Conservation (phyloP, 2,113 vertebrate species). For the Gadus macrocephalus region DNA sequence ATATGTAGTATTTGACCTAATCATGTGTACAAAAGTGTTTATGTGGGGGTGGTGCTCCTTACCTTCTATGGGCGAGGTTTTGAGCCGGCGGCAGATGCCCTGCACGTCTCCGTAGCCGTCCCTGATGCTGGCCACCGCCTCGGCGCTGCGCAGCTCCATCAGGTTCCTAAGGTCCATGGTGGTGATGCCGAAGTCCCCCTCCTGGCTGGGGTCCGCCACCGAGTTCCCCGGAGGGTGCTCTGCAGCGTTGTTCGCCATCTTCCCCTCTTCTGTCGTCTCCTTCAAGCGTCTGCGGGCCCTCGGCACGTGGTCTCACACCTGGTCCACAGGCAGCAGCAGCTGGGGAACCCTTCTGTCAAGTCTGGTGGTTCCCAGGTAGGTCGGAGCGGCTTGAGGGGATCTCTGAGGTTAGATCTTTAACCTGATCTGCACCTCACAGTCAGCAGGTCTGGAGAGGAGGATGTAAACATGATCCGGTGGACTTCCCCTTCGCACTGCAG, state of each 20-base stretch:
- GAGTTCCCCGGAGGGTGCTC: conserved; percentile 87
- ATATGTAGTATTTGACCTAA: no score
- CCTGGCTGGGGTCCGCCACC: conserved; percentile 78
- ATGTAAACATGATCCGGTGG: conserved; percentile 61
- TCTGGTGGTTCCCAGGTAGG: conserved; percentile 44
- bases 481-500: conserved; percentile 64
- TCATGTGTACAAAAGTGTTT: not conserved
- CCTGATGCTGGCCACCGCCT: conserved; percentile 79
- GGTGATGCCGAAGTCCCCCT: conserved; percentile 86
- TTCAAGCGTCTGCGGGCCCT: no score
- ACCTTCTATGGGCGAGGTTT: conserved; percentile 93
- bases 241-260: conserved; percentile 84
- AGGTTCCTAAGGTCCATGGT: conserved; percentile 81
- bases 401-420: conserved; percentile 67
- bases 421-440: conserved; percentile 69
- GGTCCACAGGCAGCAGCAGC: no score
- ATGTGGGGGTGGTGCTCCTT: conserved; percentile 23
- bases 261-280: conserved; percentile 6
- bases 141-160: conserved; percentile 86
- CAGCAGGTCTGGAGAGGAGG: conserved; percentile 71
- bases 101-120: conserved; percentile 79
- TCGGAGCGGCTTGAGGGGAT: conserved; percentile 42
- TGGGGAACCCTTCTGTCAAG: not conserved
- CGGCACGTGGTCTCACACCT: no score
- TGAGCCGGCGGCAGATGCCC: conserved; percentile 83